Evolutionary conservation across 1,140 invertebrate species (phyloP).

Genomic region (Sitobion miscanthi): DNA sequence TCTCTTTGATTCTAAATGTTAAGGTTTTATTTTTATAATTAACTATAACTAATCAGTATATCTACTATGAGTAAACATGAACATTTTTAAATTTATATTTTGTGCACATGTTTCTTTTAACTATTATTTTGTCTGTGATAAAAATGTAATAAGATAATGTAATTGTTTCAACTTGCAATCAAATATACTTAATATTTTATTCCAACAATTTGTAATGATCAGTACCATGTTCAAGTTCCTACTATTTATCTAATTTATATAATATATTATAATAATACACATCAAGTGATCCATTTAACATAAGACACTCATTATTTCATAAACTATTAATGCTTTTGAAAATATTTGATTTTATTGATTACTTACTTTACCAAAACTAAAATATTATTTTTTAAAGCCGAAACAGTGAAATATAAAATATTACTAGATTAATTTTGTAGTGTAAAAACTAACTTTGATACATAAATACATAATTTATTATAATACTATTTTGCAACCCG

Average conservation of each 20-base stretch:
- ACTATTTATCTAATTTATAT: not conserved
- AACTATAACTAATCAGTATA: not conserved
- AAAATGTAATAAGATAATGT: not conserved
- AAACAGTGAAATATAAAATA: too few relatives aligned
- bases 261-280: too few relatives aligned
- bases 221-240: not conserved
- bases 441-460: too few relatives aligned
- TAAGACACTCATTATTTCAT: too few relatives aligned
- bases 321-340: too few relatives aligned
- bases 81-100: not conserved
- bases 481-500: too few relatives aligned
- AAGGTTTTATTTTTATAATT: not conserved
- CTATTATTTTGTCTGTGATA: not conserved
- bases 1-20: not conserved
- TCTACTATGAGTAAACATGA: not conserved
- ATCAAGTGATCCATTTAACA: too few relatives aligned
- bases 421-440: too few relatives aligned
- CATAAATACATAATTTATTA: too few relatives aligned
- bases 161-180: not conserved
- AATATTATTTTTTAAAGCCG: too few relatives aligned
- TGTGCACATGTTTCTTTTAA: not conserved
- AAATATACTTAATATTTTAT: not conserved
- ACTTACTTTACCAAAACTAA: too few relatives aligned
- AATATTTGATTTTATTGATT: too few relatives aligned
- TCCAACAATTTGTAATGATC: not conserved